Evolutionary conservation across 2,797 vertebrate species (phyloP).

Genomic region (Ceryle rudis): DNA sequence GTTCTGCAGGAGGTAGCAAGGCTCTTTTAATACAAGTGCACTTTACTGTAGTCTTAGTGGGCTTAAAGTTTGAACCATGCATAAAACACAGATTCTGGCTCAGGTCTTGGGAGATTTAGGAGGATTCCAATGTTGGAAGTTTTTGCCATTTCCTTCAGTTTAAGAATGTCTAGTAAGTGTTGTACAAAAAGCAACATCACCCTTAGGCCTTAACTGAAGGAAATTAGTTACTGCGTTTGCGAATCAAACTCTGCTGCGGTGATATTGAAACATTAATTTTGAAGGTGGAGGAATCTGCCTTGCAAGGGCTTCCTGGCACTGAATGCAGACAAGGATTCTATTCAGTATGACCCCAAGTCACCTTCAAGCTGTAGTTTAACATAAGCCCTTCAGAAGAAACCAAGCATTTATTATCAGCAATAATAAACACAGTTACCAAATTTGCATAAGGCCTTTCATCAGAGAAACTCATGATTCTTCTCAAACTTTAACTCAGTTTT

Average conservation of each 20-base stretch:
- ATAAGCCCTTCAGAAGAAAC: neutral
- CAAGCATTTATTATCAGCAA: neutral
- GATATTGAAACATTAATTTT: neutral
- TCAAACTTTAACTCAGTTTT: neutral
- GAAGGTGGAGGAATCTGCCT: neutral
- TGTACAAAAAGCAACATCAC: neutral
- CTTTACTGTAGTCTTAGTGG: neutral
- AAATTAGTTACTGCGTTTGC: neutral
- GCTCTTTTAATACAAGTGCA: neutral
- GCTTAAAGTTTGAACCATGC: neutral
- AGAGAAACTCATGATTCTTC: neutral
- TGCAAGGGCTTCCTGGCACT: neutral
- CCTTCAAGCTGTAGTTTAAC: neutral
- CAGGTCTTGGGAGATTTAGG: neutral
- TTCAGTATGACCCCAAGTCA: neutral
- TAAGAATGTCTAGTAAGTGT: neutral
- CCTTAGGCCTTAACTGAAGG: neutral
- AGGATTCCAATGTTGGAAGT: neutral
- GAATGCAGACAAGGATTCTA: neutral
- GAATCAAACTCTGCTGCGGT: neutral
- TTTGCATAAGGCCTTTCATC: neutral
- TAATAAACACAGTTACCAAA: neutral
- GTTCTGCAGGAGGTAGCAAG: neutral
- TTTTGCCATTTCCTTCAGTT: neutral
- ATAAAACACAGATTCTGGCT: neutral